Conservation (phyloP, 2,888 invertebrate species). For the Tachina fera region DNA sequence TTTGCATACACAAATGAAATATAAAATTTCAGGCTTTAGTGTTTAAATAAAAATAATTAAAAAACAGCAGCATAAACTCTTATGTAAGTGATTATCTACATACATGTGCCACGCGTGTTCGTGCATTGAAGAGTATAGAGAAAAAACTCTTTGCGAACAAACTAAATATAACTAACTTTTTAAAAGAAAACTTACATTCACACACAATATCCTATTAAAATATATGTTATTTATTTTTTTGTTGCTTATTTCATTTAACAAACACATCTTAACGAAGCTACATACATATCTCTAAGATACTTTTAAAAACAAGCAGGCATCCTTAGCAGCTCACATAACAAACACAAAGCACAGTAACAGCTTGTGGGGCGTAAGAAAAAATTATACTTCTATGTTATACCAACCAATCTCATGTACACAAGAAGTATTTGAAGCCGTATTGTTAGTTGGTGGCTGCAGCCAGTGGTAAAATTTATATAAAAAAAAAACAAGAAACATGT, state of each 20-base stretch:
- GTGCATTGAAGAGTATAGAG: not conserved
- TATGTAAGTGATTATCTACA: no score
- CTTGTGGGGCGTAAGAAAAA: slow-evolving; percentile 44
- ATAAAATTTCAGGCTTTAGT: no score
- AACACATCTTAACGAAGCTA: slow-evolving; percentile 54
- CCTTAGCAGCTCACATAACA: not conserved
- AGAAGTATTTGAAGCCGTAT: slow-evolving; percentile 14
- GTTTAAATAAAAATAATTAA: no score
- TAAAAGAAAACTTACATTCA: slow-evolving; percentile 2
- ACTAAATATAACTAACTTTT: slow-evolving; percentile 41
- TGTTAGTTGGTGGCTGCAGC: slow-evolving; percentile 30
- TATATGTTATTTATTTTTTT: not conserved
- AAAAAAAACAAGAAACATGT: slow-evolving; percentile 54
- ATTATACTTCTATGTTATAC: not conserved
- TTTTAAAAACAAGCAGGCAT: slow-evolving; percentile 47
- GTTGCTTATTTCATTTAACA: slow-evolving; percentile 20
- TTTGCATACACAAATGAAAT: no score
- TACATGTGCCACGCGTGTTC: no score
- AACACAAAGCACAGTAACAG: slow-evolving; percentile 51
- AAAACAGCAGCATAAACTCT: no score
- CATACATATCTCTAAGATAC: slow-evolving; percentile 23
- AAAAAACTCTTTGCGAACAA: slow-evolving; percentile 16
- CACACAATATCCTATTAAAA: slow-evolving; percentile 23
- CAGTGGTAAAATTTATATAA: slow-evolving; percentile 3
- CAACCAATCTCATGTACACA: not conserved